These are phyloP conservation scores for Rhizomys pruinosus DNA, from an alignment of 2,113 vertebrate species.

Conservation along the genomic window DNA sequence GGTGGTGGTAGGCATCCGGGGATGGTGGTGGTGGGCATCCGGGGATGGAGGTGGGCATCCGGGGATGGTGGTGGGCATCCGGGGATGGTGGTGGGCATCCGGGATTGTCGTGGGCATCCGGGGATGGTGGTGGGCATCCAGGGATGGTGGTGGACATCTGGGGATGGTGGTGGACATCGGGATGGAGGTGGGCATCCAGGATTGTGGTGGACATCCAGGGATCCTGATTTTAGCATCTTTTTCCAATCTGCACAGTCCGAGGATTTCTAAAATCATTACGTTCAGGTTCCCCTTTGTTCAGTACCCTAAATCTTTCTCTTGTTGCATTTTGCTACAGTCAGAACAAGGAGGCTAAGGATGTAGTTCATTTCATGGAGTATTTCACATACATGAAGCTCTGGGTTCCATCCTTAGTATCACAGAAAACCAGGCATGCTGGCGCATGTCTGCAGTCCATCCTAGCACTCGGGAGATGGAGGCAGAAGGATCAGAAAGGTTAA, in stretches of 20 bases:
- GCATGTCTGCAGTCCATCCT: too few relatives aligned
- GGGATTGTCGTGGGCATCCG: too few relatives aligned
- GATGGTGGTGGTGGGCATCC: too few relatives aligned
- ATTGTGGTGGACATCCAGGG: too few relatives aligned
- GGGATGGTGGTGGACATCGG: too few relatives aligned
- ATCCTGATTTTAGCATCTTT: background rate
- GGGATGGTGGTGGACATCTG: too few relatives aligned
- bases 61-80: too few relatives aligned
- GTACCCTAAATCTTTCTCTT: background rate
- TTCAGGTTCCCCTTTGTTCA: background rate
- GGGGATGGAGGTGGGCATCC: too few relatives aligned
- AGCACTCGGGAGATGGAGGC: background rate
- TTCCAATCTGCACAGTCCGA: background rate
- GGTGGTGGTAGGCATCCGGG: background rate
- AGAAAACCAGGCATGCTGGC: background rate
- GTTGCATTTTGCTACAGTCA: background rate
- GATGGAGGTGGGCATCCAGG: too few relatives aligned
- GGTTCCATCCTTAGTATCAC: background rate
- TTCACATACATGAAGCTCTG: background rate
- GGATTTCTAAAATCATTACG: background rate
- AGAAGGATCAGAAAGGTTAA: background rate
- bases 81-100: too few relatives aligned
- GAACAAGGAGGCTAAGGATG: background rate
- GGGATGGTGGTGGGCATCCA: too few relatives aligned
- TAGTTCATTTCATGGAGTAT: background rate